Evolutionary conservation across 2,888 invertebrate species (phyloP).

Genomic region (Anorthoa munda): DNA sequence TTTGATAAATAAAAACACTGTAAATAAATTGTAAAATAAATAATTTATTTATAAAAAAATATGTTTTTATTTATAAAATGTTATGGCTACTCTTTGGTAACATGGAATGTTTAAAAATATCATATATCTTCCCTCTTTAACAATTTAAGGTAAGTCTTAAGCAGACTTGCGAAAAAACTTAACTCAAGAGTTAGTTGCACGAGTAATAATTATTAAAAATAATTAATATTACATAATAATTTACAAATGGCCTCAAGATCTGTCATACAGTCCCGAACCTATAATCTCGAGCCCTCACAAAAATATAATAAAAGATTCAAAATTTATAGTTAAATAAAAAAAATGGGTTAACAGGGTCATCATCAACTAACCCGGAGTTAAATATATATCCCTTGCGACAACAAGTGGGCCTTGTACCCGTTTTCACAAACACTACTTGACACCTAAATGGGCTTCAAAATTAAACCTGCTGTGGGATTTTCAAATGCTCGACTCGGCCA

Average conservation of each 20-base stretch:
- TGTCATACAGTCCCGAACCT: background rate
- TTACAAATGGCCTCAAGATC: background rate
- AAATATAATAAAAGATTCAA: background rate
- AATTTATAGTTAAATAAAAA: background rate
- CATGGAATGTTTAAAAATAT: conserved; percentile 55
- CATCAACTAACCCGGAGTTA: background rate
- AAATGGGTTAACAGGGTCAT: background rate
- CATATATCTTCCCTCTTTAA: background rate
- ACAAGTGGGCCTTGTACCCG: background rate
- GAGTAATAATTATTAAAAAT: too few species aligned
- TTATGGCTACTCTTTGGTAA: conserved; percentile 64
- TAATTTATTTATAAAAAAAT: conserved; percentile 60
- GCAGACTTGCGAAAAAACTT: background rate
- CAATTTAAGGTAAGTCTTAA: background rate
- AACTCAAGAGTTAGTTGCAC: background rate
- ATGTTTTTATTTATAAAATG: conserved; percentile 60
- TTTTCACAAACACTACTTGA: background rate
- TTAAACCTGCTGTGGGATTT: background rate
- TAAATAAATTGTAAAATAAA: conserved; percentile 51
- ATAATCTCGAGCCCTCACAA: background rate
- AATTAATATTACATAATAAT: too few species aligned
- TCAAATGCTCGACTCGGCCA: background rate
- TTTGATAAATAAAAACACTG: conserved; percentile 47
- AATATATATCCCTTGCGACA: background rate
- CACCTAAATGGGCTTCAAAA: background rate